Conservation (phyloP, 2,888 invertebrate species). For the Campoplex capitator region DNA sequence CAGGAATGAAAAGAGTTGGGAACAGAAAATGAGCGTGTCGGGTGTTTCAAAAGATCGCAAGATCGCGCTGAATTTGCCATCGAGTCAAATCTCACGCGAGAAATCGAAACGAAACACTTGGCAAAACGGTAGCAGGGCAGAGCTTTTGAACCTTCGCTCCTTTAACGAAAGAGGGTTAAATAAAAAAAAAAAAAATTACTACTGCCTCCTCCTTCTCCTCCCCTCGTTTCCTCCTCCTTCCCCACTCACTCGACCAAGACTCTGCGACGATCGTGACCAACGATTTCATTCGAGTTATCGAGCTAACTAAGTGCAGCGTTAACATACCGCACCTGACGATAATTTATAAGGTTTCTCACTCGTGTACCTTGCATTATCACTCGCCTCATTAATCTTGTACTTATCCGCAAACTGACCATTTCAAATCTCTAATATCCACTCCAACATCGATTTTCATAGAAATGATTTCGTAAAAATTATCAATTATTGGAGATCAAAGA, state of each 20-base stretch:
- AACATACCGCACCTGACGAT: constrained; percentile 41
- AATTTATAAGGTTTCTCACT: constrained; percentile 43
- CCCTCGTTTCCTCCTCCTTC: background rate
- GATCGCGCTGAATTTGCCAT: constrained; percentile 64
- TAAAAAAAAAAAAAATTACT: constrained; percentile 8
- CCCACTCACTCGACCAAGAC: constrained; percentile 4
- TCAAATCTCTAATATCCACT: background rate
- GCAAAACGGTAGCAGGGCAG: background rate
- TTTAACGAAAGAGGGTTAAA: constrained; percentile 26
- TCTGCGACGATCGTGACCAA: constrained; percentile 61
- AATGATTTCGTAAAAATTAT: background rate
- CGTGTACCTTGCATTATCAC: constrained; percentile 31
- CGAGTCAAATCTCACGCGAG: constrained; percentile 69
- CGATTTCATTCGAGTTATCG: constrained; percentile 56
- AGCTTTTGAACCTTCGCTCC: constrained; percentile 20
- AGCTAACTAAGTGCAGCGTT: constrained; percentile 58
- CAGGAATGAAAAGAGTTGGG: background rate
- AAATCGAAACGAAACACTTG: constrained; percentile 57
- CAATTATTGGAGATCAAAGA: background rate
- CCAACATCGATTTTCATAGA: background rate
- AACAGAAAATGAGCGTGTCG: constrained; percentile 64
- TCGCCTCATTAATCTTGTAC: constrained; percentile 21
- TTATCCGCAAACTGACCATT: background rate
- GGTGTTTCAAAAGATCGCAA: constrained; percentile 64
- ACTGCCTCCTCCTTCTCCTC: background rate